A percentile compares a stretch with the other conserved stretches of the same genome.
These are phyloP conservation scores for Ectemnius lituratus DNA, from an alignment of 2,888 invertebrate genomes.

Conservation along the genomic window DNA sequence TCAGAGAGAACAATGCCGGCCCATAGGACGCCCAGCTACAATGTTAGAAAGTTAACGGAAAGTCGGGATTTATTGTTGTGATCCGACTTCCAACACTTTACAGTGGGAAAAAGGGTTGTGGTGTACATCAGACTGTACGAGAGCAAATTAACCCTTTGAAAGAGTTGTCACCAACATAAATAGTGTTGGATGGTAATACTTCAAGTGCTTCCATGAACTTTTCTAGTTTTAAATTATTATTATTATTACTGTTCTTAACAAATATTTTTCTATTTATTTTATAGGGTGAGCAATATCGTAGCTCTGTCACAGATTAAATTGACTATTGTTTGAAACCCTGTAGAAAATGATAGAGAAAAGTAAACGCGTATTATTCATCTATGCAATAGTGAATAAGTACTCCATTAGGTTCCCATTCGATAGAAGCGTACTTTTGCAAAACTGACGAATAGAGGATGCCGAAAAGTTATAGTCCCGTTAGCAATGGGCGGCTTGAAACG, in stretches of 20 bases:
- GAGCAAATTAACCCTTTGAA: neutral
- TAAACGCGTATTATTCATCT: too few relatives aligned
- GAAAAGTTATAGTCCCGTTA: constrained; percentile 13
- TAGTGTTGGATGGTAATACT: neutral
- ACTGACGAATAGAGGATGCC: too few relatives aligned
- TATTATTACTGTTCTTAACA: neutral
- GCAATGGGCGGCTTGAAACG: constrained; percentile 7
- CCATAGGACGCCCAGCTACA: constrained; percentile 33
- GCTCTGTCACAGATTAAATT: too few relatives aligned
- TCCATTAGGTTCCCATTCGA: too few relatives aligned
- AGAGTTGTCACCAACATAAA: neutral
- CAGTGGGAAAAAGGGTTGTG: neutral
- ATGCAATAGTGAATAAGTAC: too few relatives aligned
- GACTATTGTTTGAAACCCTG: too few relatives aligned
- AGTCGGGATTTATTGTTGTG: constrained; percentile 56
- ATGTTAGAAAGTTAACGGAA: constrained; percentile 61
- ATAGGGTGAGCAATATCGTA: too few relatives aligned
- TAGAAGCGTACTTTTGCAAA: too few relatives aligned
- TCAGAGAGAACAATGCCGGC: constrained; percentile 51
- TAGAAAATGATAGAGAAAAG: too few relatives aligned
- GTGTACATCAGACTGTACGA: too few relatives aligned
- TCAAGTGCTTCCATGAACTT: neutral
- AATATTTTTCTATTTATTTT: too few relatives aligned
- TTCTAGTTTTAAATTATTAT: neutral
- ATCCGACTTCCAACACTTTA: constrained; percentile 46